phyloP scores from a whole-genome alignment of 2,113 vertebrate genomes.

The Sander vitreus region DNA sequence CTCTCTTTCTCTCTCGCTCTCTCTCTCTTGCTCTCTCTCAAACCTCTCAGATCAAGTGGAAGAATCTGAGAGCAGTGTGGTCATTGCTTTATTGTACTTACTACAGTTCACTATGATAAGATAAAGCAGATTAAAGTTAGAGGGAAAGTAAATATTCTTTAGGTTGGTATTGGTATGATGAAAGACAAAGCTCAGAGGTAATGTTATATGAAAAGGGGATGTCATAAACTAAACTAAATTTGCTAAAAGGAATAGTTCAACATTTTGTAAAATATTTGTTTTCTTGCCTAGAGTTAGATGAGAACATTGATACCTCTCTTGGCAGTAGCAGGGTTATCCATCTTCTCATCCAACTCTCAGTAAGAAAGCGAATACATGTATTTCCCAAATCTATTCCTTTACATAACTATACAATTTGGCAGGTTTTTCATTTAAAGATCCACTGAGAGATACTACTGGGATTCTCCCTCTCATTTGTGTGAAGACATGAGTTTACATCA shows the following conservation, averaged over 20 bases:
- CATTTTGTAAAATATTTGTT: background rate
- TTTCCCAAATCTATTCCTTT: background rate
- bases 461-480: slow-evolving; percentile 3
- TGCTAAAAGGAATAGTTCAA: background rate
- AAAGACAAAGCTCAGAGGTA: slow-evolving; percentile 19
- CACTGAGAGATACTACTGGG: background rate
- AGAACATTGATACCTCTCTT: background rate
- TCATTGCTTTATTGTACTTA: slow-evolving; percentile 25
- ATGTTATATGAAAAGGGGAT: background rate
- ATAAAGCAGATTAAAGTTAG: slow-evolving; percentile 43
- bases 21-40: slow-evolving; percentile 7
- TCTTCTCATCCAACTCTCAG: background rate
- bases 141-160: slow-evolving; percentile 28
- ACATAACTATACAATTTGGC: background rate
- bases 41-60: slow-evolving; percentile 27
- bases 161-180: slow-evolving; percentile 30
- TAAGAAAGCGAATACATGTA: background rate
- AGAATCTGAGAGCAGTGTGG: slow-evolving; percentile 21
- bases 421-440: background rate
- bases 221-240: background rate
- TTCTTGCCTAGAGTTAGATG: background rate
- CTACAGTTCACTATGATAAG: slow-evolving; percentile 27
- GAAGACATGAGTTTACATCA: slow-evolving; percentile 39
- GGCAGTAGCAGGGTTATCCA: background rate
- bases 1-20: slow-evolving; percentile 6